A percentile compares a stretch with the other conserved stretches of the same genome.
Conservation (phyloP, 1,140 invertebrate species). For the Calephelis nemesis region DNA sequence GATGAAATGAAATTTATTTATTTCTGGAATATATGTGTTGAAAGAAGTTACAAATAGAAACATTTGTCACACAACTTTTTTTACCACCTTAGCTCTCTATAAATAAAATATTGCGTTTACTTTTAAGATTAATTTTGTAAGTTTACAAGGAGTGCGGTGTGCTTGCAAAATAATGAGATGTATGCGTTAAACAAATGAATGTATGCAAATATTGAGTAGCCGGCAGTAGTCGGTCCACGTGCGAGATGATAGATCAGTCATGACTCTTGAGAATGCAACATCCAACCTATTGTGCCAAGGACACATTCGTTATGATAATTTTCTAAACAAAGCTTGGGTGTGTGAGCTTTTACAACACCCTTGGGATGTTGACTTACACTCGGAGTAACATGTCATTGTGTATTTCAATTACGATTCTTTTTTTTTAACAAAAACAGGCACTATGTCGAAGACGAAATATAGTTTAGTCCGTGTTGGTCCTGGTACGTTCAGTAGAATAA, state of each 20-base stretch:
- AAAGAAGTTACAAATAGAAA: too few species aligned
- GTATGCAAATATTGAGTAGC: constrained; percentile 20
- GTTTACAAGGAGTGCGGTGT: constrained; percentile 5
- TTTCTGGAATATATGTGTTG: too few species aligned
- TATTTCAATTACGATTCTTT: too few species aligned
- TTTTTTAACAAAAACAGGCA: too few species aligned
- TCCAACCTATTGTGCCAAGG: constrained; percentile 24
- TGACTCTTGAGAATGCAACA: constrained; percentile 22
- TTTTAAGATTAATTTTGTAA: constrained; percentile 26
- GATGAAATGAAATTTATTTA: too few species aligned
- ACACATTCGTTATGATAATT: constrained; percentile 5
- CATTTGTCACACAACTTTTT: too few species aligned
- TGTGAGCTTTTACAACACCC: background rate
- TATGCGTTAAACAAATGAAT: constrained; percentile 28
- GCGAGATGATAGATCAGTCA: constrained; percentile 29
- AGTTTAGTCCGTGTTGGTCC: too few species aligned
- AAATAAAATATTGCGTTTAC: background rate
- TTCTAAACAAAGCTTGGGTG: constrained; percentile 7
- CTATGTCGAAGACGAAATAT: too few species aligned
- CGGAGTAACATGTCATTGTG: too few species aligned
- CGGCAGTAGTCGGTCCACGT: constrained; percentile 28
- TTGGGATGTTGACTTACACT: background rate
- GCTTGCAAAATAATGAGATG: constrained; percentile 19
- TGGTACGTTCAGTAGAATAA: too few species aligned
- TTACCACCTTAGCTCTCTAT: too few species aligned